These are phyloP conservation scores for Sus scrofa DNA, from an alignment of 2,113 vertebrate genomes.

Conservation along the genomic window DNA sequence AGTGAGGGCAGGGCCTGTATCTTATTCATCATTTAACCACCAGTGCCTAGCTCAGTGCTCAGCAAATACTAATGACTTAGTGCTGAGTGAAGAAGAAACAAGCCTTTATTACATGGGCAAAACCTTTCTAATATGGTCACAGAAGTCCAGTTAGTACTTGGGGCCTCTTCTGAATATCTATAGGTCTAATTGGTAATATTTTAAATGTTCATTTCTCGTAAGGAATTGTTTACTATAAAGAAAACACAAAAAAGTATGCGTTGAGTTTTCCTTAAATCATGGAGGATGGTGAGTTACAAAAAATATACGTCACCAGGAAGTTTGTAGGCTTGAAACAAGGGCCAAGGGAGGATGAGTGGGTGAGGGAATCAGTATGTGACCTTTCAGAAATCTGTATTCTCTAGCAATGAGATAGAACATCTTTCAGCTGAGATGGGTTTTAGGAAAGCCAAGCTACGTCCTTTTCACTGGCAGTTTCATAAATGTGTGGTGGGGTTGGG, in stretches of 20 bases:
- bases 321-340: neutral
- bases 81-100: neutral
- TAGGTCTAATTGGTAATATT: neutral
- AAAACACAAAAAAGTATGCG: neutral
- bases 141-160: neutral
- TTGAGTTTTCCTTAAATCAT: neutral
- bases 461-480: neutral
- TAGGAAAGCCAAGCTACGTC: neutral
- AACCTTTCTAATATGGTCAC: neutral
- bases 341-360: neutral
- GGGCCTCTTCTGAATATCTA: neutral
- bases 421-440: neutral
- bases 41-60: neutral
- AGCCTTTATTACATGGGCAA: neutral
- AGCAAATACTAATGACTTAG: neutral
- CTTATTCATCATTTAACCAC: neutral
- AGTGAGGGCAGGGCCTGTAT: neutral
- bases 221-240: constrained; percentile 4
- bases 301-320: neutral
- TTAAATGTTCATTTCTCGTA: constrained; percentile 3
- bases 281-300: neutral
- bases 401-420: neutral
- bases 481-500: neutral
- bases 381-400: constrained; percentile 6
- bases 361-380: neutral